Base-by-base conservation (phyloP, 2,888 invertebrate genomes). In the Dendrolimus houi region DNA sequence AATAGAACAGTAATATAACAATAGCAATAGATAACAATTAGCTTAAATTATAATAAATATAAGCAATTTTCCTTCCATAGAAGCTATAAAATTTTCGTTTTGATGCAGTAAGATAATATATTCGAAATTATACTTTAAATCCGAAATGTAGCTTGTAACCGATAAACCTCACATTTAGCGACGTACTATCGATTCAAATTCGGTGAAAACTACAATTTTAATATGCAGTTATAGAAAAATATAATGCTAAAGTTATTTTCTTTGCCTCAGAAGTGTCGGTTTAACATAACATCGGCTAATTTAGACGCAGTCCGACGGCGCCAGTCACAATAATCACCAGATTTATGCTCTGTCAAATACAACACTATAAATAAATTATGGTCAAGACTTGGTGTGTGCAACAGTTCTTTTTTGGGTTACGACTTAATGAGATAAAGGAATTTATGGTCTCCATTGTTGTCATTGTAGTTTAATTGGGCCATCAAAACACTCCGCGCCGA, bases 341-440 rank as follows among this genome's bases (percentile, higher is more conserved):
- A 70, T 70, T 70, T 71, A 68, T 66, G 61, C 57, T 57, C 62
- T 60, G 62, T 55, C 63, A 58, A 57, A 58, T 58, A 54, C 59
- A 60, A 59, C 53, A 57, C 14, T 56, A 29, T 54, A 42, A 14
- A 55, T 59, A 57, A 54, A 57, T 55, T 55, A 41, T 54, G 47
- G 47, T 9, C 9, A 47, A 47, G 9, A 9, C 47, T 47, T 47
- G 9, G 47, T 47, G 9, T 47, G 47, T 47, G 47, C 12, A 47
- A 47, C 47, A 47, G 47, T 47, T 47, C 47, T 47, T 47, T 42
- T 47, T 47, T 47, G 47, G 47, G 47, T 47, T 47, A 47, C 47
- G 47, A 47, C 10, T 47, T 47, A 47, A 47, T 47, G 47, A 47
- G 47, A 47, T 47, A 47, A 47, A 47, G 47, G 10, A 47, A 47